Evolutionary conservation across 2,888 invertebrate species (phyloP).

Genomic region (Geotrupes spiniger): DNA sequence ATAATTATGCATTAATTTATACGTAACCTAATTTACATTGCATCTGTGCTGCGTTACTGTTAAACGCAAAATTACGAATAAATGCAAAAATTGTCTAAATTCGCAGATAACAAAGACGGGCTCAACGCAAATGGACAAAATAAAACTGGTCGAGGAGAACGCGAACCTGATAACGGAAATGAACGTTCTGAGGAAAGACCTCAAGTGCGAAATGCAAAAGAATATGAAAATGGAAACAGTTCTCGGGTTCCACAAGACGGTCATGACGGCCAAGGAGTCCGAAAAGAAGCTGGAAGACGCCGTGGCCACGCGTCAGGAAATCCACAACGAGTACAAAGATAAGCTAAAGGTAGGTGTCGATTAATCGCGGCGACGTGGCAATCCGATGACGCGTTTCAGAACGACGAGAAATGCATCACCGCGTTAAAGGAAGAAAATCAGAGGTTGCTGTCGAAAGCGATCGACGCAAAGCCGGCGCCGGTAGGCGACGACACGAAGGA

Average conservation of each 20-base stretch:
- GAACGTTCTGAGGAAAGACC: conserved; percentile 67
- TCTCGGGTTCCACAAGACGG: conserved; percentile 60
- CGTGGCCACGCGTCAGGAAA: conserved; percentile 59
- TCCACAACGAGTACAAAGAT: conserved; percentile 56
- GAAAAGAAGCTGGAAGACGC: conserved; percentile 63
- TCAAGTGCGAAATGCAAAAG: conserved; percentile 63
- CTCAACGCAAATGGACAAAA: conserved; percentile 44
- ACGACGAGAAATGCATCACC: conserved; percentile 51
- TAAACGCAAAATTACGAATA: no score
- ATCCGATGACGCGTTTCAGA: conserved; percentile 41
- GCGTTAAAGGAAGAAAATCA: conserved; percentile 17
- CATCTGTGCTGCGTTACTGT: no score
- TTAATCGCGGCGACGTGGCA: neutral
- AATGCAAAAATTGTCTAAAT: no score
- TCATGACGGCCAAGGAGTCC: conserved; percentile 59
- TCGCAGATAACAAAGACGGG: conserved; percentile 44
- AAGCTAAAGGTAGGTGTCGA: conserved; percentile 51
- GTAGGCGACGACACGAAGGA: neutral
- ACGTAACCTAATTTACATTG: no score
- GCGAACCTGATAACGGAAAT: conserved; percentile 73
- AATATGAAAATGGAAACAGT: conserved; percentile 71
- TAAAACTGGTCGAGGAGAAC: conserved; percentile 64
- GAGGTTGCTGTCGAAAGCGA: conserved; percentile 37
- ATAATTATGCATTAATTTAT: no score
- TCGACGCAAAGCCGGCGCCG: conserved; percentile 17